Evolutionary conservation across 1,140 invertebrate genomes (phyloP), one percentile per base, ranked within the genome.

Genomic region (Pachyrhynchus sulphureomaculatus): DNA sequence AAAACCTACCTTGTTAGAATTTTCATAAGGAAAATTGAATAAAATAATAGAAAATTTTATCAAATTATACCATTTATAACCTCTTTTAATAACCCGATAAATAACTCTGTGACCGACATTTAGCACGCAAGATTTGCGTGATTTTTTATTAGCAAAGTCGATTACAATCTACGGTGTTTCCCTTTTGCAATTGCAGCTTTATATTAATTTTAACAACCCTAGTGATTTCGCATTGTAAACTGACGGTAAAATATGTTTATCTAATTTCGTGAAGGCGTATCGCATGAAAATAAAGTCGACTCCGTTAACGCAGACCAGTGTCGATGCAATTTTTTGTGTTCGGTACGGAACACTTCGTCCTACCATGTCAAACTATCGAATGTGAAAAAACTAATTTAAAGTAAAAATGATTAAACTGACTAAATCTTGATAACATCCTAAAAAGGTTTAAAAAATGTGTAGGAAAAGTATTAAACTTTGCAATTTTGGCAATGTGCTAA

Each of bases 151-250:
- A 21, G 29, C 49, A 24, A 36, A 36, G 10, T 10, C 8, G 49
- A 53, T 53, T 39, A 53, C 13, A 17, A 53, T 39, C 49, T 37
- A 10, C 15, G 4, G 13, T 18, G 13, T 18, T 42, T 42, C 21
- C 36, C 33, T 13, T n/a, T 17, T 36, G 49, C 49, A 53, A 53
- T 53, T 53, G 49, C 49, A 24, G 49, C 20, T 39, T 36, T 53
- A 39, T 53, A 53, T 53, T 53, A 53, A 53, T 53, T 53, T 53
- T 39, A 53, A 53, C 49, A 39, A 53, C 49, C 49, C 8, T 26
- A 34, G 13, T 23, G 49, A 41, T 53, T 51, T 51, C 18, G 18
- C 21, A 51, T 51, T 33, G 32, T 51, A 51, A 51, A 51, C 47
- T 51, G 47, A 51, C 47, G 29, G 4, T 17, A 21, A 51, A 51